A percentile compares a stretch with the other conserved stretches of the same genome.
Evolutionary conservation across 92 coral and sea anemone genomes (phyloP).

Genomic region (Anthopleura xanthogrammica): DNA sequence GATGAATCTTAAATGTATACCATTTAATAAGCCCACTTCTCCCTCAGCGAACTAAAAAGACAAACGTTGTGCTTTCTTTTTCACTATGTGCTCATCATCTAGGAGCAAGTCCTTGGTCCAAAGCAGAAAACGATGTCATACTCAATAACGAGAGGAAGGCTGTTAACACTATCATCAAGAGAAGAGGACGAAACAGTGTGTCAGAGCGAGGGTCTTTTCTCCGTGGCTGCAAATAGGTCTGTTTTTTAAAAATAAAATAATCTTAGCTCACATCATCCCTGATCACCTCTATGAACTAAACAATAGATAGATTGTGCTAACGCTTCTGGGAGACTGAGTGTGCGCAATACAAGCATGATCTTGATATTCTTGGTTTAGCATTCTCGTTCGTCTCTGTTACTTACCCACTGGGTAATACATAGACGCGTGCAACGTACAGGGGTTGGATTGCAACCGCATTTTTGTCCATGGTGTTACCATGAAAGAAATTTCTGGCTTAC

Average conservation of each 20-base stretch:
- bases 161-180: neutral
- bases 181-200: constrained; percentile 6
- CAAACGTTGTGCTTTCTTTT: neutral
- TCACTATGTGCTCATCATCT: neutral
- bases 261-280: neutral
- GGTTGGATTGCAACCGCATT: too few relatives aligned
- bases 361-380: too few relatives aligned
- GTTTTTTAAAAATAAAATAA: neutral
- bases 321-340: neutral
- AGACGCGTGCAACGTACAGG: too few relatives aligned
- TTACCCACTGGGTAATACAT: too few relatives aligned
- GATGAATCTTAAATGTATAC: too few relatives aligned
- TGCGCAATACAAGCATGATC: too few relatives aligned
- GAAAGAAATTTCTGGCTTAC: too few relatives aligned
- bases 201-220: constrained; percentile 11
- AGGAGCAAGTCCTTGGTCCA: constrained; percentile 21
- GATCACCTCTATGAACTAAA: neutral
- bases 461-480: too few relatives aligned
- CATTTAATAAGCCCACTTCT: neutral
- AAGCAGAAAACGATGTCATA: constrained; percentile 6
- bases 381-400: too few relatives aligned
- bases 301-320: neutral
- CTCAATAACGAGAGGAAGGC: neutral
- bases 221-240: constrained; percentile 7
- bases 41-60: neutral